phyloP scores from a whole-genome alignment of 1,140 invertebrate species.

The Zaprionus davidi region DNA sequence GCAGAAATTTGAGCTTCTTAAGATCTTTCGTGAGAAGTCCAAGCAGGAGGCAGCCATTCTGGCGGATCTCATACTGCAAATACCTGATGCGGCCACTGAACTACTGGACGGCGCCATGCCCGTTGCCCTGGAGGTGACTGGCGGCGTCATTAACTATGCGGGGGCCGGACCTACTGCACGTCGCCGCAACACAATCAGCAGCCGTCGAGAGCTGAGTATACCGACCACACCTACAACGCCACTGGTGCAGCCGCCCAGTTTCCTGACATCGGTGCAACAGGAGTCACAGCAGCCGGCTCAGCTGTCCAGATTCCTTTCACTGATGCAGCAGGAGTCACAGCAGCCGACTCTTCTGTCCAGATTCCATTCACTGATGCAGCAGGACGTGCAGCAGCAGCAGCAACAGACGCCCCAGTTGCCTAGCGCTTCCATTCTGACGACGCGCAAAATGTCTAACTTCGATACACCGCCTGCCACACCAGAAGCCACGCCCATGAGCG shows the following conservation, averaged over 20 bases:
- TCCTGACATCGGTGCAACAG: constrained; percentile 49
- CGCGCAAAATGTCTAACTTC: constrained; percentile 76
- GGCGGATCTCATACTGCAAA: constrained; percentile 42
- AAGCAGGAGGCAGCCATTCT: constrained; percentile 71
- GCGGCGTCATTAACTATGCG: constrained; percentile 37
- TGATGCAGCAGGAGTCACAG: constrained; percentile 38
- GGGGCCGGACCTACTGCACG: constrained; percentile 29
- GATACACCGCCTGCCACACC: constrained; percentile 83
- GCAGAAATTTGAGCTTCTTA: constrained; percentile 72
- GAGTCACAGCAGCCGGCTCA: constrained; percentile 45
- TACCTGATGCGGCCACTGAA: constrained; percentile 55
- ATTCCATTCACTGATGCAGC: constrained; percentile 45
- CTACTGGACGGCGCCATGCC: constrained; percentile 65
- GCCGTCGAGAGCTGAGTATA: constrained; percentile 62
- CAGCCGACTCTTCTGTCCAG: constrained; percentile 42
- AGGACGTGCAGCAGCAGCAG: constrained; percentile 45
- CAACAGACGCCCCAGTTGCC: constrained; percentile 45
- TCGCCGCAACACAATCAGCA: constrained; percentile 78
- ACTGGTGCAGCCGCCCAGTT: constrained; percentile 58
- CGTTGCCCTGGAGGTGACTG: constrained; percentile 60
- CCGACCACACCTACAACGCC: constrained; percentile 73
- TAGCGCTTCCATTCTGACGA: constrained; percentile 39
- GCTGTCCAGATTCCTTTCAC: constrained; percentile 42
- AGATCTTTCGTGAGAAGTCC: constrained; percentile 78
- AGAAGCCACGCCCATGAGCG: constrained; percentile 83